Evolutionary conservation across 2,888 invertebrate genomes (phyloP).

Genomic region (Catotricha subobsoleta): DNA sequence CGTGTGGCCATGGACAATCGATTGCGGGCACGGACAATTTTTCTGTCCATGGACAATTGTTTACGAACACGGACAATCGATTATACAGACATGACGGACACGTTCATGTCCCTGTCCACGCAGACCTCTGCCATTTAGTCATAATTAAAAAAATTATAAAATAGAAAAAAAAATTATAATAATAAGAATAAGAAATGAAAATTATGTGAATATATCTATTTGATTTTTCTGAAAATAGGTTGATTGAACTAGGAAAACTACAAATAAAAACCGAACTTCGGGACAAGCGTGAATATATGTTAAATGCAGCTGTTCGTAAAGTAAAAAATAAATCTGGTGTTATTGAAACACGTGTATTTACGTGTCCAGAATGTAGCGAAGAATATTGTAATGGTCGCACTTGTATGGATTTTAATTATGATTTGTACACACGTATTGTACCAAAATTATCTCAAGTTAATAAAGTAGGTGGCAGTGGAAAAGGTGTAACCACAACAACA

Average conservation of each 20-base stretch:
- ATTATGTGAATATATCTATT: too few relatives aligned
- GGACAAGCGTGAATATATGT: slow-evolving; percentile 47
- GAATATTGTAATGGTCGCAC: slow-evolving; percentile 59
- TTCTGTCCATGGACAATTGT: too few relatives aligned
- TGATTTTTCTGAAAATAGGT: too few relatives aligned
- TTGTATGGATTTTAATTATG: slow-evolving; percentile 29
- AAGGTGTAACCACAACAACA: neutral
- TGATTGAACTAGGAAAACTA: slow-evolving; percentile 66
- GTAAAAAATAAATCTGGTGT: slow-evolving; percentile 71
- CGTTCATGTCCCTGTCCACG: too few relatives aligned
- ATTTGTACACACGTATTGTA: slow-evolving; percentile 25
- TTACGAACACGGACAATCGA: too few relatives aligned
- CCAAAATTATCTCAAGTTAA: slow-evolving; percentile 21
- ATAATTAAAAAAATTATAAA: too few relatives aligned
- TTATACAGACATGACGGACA: too few relatives aligned
- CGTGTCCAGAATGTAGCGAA: slow-evolving; percentile 66
- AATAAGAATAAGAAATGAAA: too few relatives aligned
- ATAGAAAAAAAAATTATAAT: too few relatives aligned
- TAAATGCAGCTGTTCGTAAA: slow-evolving; percentile 50
- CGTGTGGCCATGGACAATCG: too few relatives aligned
- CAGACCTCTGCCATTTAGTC: too few relatives aligned
- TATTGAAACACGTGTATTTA: slow-evolving; percentile 54
- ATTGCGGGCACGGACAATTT: too few relatives aligned
- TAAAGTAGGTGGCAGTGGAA: slow-evolving; percentile 13
- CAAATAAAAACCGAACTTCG: slow-evolving; percentile 51